These are phyloP conservation scores for Sylvicola cinctus DNA, from an alignment of 2,888 invertebrate genomes.

Conservation along the genomic window DNA sequence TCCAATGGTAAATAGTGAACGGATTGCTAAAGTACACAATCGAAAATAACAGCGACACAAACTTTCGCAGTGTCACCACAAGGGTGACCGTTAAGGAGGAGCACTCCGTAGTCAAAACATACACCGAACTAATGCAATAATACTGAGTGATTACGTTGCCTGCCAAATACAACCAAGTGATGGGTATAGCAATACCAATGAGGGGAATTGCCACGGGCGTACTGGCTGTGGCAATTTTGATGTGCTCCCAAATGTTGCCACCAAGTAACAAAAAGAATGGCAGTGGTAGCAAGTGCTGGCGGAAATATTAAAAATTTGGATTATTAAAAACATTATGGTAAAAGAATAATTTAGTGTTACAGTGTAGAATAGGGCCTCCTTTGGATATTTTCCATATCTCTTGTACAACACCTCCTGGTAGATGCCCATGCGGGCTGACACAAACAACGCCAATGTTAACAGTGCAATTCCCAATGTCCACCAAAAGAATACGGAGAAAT, in stretches of 20 bases:
- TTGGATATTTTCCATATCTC: slow-evolving; percentile 76
- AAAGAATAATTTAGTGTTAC: slow-evolving; percentile 20
- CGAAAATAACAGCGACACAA: slow-evolving; percentile 85
- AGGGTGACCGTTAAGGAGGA: slow-evolving; percentile 86
- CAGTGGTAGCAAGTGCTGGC: slow-evolving; percentile 69
- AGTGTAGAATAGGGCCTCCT: slow-evolving; percentile 70
- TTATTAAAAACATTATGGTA: too few species aligned
- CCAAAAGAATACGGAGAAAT: slow-evolving; percentile 29
- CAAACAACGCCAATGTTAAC: slow-evolving; percentile 67
- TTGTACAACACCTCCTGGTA: slow-evolving; percentile 77
- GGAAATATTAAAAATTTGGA: too few species aligned
- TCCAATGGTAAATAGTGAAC: slow-evolving; percentile 79
- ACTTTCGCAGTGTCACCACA: slow-evolving; percentile 89
- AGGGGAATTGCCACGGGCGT: slow-evolving; percentile 32
- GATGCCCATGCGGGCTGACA: slow-evolving; percentile 89
- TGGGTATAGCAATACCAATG: slow-evolving; percentile 42
- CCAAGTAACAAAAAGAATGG: slow-evolving; percentile 71
- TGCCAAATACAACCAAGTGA: slow-evolving; percentile 53
- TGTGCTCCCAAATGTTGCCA: slow-evolving; percentile 56
- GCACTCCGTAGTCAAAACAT: slow-evolving; percentile 82
- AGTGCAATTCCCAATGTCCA: slow-evolving; percentile 57
- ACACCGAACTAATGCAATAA: slow-evolving; percentile 88
- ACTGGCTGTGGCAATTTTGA: slow-evolving; percentile 47
- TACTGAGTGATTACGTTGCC: slow-evolving; percentile 79
- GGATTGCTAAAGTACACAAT: slow-evolving; percentile 84